Percentiles rank a stretch among this genome's conserved stretches.
Evolutionary conservation across 2,797 vertebrate species (phyloP).

Genomic region (Sebastiscus tertius): DNA sequence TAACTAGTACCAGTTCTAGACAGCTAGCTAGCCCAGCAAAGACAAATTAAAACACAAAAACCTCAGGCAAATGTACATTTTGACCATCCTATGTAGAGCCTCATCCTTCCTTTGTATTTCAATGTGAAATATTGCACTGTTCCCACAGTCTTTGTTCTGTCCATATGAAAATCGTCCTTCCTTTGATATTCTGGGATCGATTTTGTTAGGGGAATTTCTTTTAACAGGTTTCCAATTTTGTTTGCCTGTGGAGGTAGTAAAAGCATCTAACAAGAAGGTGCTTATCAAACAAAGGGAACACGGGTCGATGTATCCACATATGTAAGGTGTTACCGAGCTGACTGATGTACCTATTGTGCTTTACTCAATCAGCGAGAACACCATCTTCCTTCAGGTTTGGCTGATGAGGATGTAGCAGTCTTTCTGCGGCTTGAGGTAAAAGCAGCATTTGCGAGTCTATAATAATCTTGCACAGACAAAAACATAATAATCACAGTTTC

Average conservation of each 20-base stretch:
- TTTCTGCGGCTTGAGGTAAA: slow-evolving; percentile 71
- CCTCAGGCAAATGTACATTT: slow-evolving; percentile 60
- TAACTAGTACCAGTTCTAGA: slow-evolving; percentile 65
- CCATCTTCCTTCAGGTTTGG: slow-evolving; percentile 49
- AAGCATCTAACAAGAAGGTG: slow-evolving; percentile 44
- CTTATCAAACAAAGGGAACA: slow-evolving; percentile 18
- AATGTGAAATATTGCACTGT: slow-evolving; percentile 85
- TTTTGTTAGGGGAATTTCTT: background rate
- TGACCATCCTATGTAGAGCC: slow-evolving; percentile 47
- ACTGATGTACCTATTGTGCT: slow-evolving; percentile 78
- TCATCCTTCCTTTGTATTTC: slow-evolving; percentile 67
- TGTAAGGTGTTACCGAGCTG: slow-evolving; percentile 47
- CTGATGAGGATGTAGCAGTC: slow-evolving; percentile 62
- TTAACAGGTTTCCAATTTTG: slow-evolving; percentile 23
- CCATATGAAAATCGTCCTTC: slow-evolving; percentile 23
- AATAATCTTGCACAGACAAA: slow-evolving; percentile 32
- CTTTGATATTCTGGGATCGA: slow-evolving; percentile 31
- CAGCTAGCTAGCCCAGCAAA: slow-evolving; percentile 51
- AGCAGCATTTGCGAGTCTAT: slow-evolving; percentile 70
- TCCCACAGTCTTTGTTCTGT: slow-evolving; percentile 79
- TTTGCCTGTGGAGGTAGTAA: slow-evolving; percentile 78
- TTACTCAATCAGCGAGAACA: slow-evolving; percentile 49
- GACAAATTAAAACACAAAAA: slow-evolving; percentile 29
- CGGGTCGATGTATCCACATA: slow-evolving; percentile 1
- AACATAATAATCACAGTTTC: slow-evolving; percentile 68